Evolutionary conservation across 37 sponge, comb jelly and placozoan species (phyloP).

Genomic region (Hormiphora californensis): DNA sequence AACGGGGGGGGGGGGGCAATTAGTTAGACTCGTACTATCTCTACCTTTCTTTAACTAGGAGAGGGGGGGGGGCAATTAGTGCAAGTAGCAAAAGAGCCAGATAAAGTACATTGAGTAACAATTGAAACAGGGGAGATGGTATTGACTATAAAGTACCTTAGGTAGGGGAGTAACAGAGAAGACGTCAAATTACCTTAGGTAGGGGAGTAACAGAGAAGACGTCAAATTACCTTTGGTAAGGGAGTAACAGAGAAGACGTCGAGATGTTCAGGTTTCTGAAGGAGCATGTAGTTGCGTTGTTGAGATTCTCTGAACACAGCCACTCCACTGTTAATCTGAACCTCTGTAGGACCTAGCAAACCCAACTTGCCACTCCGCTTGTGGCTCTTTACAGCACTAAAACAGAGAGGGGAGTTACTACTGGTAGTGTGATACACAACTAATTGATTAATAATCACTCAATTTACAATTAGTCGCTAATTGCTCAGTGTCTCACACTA

Average conservation of each 20-base stretch:
- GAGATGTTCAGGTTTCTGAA: background rate
- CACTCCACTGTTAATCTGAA: background rate
- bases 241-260: slow-evolving; percentile 25
- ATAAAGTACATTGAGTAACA: no score
- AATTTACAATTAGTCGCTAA: no score
- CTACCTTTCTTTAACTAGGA: background rate
- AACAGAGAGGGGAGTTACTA: background rate
- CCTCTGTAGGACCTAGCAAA: background rate
- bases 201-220: background rate
- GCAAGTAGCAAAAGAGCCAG: no score
- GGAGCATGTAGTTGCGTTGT: slow-evolving; percentile 10
- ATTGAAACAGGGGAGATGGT: no score
- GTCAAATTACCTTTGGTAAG: slow-evolving; percentile 22
- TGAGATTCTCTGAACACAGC: slow-evolving; percentile 24
- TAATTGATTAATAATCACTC: no score
- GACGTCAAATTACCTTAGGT: background rate
- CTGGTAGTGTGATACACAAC: no score
- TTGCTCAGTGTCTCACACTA: no score
- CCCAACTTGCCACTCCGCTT: background rate
- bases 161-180: background rate
- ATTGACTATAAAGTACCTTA: background rate
- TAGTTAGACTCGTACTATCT: background rate
- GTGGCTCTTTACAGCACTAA: background rate
- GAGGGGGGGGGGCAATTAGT: no score
- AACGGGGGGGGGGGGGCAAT: no score